Base-by-base conservation (phyloP, 1,140 invertebrate genomes). In the Drosophila triauraria region DNA sequence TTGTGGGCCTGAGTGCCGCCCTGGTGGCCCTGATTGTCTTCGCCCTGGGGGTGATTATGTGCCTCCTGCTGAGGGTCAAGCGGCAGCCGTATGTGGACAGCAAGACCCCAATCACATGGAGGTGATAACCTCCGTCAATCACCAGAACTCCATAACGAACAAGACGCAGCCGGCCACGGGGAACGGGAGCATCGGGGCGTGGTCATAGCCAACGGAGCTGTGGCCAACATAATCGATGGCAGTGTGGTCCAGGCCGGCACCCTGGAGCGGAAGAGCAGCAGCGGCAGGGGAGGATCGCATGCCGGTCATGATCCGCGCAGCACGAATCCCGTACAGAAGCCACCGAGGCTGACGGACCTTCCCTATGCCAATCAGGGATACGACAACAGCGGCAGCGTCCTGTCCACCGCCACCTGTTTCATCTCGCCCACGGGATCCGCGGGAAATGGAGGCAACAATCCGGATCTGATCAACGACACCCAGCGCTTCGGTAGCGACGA, bases 1-100 rank as follows among this genome's bases (percentile, higher is more conserved):
- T 98, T 68, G 96, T 96, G 3, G 97, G 97, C 4, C 94, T 98
- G 32, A 97, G 96, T 62, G 96, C 97, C 1, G 97, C 97, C 7
- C 92, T 98, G 20, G 95, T 97, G 25, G 95, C 96, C 4, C 93
- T 98, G 23, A 96, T 98, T 54, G 93, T 97, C 32, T 94, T 97
- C 43, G 95, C 97, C 35, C 93, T 97, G 6, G 91, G 97, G 8
- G 95, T 96, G 6, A 95, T 97, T 17, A 94, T 97, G 57, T 95
- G 97, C 23, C 93, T 97, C 32, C 94, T 97, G 65, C 93, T 97
- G 15, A 93, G 96, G 7, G 93, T 97, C 35, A 94, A 96, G 25
- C 93, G 96, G 2, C 94, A 95, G 78, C 95, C 96, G 2, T 94
- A 95, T 53, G 95, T 95, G 61, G 96, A 96, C 68, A 95, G 95